These are phyloP conservation scores for Hirtodrosophila confusa DNA, from an alignment of 2,888 invertebrate species.

Conservation along the genomic window DNA sequence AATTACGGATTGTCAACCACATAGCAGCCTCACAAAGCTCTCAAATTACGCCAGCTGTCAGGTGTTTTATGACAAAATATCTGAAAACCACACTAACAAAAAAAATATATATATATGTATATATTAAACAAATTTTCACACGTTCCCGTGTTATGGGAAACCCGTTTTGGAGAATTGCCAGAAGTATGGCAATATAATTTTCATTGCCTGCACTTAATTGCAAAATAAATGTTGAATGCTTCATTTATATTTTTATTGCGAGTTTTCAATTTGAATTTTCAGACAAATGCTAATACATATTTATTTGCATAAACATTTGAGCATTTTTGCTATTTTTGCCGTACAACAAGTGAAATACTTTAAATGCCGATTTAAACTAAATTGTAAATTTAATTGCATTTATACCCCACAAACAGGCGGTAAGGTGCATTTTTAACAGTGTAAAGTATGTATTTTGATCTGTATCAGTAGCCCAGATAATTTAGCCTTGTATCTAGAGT, in stretches of 20 bases:
- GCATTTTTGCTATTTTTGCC: too few relatives aligned
- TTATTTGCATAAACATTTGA: too few relatives aligned
- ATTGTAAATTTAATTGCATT: too few relatives aligned
- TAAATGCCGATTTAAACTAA: too few relatives aligned
- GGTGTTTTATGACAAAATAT: conserved; percentile 62
- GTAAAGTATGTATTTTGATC: too few relatives aligned
- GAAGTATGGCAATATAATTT: conserved; percentile 50
- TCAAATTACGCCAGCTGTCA: conserved; percentile 59
- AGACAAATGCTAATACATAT: too few relatives aligned
- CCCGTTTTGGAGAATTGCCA: conserved; percentile 35
- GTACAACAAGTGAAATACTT: too few relatives aligned
- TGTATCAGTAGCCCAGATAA: too few relatives aligned
- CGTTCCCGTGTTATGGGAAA: conserved; percentile 52
- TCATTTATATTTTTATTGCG: conserved; percentile 20
- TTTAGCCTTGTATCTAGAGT: too few relatives aligned
- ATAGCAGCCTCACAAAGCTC: conserved; percentile 39
- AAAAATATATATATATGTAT: conserved; percentile 12
- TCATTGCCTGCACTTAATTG: conserved; percentile 36
- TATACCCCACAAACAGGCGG: too few relatives aligned
- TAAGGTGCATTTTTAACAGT: too few relatives aligned
- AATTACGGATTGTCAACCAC: conserved; percentile 60
- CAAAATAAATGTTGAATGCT: conserved; percentile 19
- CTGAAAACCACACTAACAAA: conserved; percentile 49
- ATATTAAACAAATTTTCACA: conserved; percentile 47
- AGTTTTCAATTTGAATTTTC: too few relatives aligned